Base-by-base conservation (phyloP, 92 coral and sea anemone genomes). In the Porites cylindrica region DNA sequence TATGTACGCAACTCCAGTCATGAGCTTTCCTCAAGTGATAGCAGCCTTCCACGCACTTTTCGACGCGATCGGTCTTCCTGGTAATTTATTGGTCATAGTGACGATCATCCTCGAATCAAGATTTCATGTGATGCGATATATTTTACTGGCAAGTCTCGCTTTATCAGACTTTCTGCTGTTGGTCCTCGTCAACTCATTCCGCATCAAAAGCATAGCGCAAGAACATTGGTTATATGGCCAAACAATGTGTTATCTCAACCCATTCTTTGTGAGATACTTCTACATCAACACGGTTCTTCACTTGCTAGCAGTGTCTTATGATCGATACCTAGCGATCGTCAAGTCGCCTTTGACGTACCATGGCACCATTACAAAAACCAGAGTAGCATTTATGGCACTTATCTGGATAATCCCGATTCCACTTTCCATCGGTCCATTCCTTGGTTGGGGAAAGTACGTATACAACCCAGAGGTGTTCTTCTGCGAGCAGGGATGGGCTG, bases 351-450 rank as follows among this genome's bases (percentile, higher is more conserved):
- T 78, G 70, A 78, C 82, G 17, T 61, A 78, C 29, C 18, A 63
- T 43, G 70, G 82, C 17, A n/a, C 82, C 8, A 78, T 78, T 43
- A 78, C 82, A 24, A 78, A 67, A n/a, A 50, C 32, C 58, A 78
- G 71, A 47, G 56, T 63, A 13, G 56, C 63, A 17, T 43, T 63
- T 1, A 29, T 63, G 4, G 32, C 23, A 9, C 16, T 63, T 0
- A 62, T 78, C 20, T 62, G 82, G 82, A 10, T 3, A 7, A 10
- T 63, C 24, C 82, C 82, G 4, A 43, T 38, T 38, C 71, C 58
- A 18, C 10, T 78, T 9, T 54, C 65, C 12, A 24, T 75, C 50
- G 79, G 66, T 21, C 79, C 66, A 1, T 75, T 75, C 10, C 13
- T 75, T 12, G 79, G 66, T 23, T 21, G 11, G 6, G 82, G 82